These are phyloP conservation scores for Philypnodon macrostomus DNA, from an alignment of 2,797 vertebrate genomes.

Conservation along the genomic window DNA sequence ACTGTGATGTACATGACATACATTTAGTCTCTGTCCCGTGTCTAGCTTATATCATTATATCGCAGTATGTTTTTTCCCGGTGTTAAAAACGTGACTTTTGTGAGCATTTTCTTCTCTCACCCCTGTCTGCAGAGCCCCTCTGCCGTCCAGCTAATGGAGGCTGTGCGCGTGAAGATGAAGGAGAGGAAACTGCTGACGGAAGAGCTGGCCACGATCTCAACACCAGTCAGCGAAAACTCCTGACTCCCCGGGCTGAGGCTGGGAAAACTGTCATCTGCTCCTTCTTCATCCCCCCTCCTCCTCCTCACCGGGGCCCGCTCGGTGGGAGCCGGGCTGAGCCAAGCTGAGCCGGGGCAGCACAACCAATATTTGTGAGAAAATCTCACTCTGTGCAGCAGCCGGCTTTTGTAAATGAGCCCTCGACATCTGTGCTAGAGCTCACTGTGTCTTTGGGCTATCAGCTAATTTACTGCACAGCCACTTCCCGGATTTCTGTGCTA, in stretches of 20 bases:
- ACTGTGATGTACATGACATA: too few species aligned
- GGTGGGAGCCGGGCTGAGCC: conserved; percentile 60
- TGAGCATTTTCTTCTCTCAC: conserved; percentile 59
- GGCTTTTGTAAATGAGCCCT: conserved; percentile 75
- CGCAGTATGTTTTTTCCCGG: too few species aligned
- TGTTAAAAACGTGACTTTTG: conserved; percentile 45
- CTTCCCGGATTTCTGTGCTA: conserved; percentile 33
- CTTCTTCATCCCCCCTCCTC: conserved; percentile 35
- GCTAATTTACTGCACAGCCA: conserved; percentile 66
- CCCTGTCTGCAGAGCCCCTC: conserved; percentile 84
- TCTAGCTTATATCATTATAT: too few species aligned
- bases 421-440: conserved; percentile 73
- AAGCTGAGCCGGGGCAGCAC: conserved; percentile 61
- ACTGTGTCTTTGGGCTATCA: conserved; percentile 57
- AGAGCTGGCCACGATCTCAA: conserved; percentile 82
- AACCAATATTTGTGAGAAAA: conserved; percentile 73
- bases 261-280: conserved; percentile 77
- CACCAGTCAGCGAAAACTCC: conserved; percentile 74
- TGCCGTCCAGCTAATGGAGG: conserved; percentile 86
- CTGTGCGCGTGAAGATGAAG: conserved; percentile 88
- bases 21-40: too few species aligned
- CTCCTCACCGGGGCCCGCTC: conserved; percentile 51
- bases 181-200: conserved; percentile 89
- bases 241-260: conserved; percentile 77
- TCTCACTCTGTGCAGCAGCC: conserved; percentile 60